Conservation (phyloP, 2,888 invertebrate species). For the Parapristionchus giblindavisi region DNA sequence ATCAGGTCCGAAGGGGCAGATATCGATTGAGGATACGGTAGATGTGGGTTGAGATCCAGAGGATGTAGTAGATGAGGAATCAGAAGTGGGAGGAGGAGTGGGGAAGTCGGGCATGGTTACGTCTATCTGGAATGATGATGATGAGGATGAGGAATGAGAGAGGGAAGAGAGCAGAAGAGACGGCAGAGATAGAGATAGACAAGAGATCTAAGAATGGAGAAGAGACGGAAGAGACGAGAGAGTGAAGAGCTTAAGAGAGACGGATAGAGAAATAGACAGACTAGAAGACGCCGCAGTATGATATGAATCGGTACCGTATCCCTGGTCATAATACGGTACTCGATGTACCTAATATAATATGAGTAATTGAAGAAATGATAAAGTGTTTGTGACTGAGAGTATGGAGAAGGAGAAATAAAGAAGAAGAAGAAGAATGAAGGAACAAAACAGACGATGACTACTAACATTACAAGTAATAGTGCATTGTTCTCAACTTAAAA, state of each 20-base stretch:
- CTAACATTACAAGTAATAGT: too few species aligned
- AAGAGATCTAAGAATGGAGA: not conserved
- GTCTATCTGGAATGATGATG: not conserved
- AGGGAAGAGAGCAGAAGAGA: not conserved
- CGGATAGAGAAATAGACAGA: not conserved
- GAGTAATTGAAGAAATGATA: too few species aligned
- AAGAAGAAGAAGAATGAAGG: too few species aligned
- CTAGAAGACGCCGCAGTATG: not conserved
- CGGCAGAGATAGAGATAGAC: not conserved
- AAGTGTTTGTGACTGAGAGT: too few species aligned
- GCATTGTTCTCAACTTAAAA: too few species aligned
- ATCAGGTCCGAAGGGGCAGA: not conserved
- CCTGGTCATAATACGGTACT: too few species aligned
- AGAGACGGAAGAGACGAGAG: not conserved
- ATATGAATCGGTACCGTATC: too few species aligned
- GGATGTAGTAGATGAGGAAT: not conserved
- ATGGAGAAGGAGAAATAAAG: too few species aligned
- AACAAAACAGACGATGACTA: too few species aligned
- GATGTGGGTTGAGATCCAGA: not conserved
- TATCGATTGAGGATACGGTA: too few species aligned
- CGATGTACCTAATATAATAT: too few species aligned
- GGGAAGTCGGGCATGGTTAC: slow-evolving; percentile 32
- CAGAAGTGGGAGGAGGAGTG: slow-evolving; percentile 12
- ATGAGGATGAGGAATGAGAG: not conserved
- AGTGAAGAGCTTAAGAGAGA: not conserved